Evolutionary conservation across 1,140 invertebrate genomes (phyloP).

Genomic region (Drosophila takahashii): DNA sequence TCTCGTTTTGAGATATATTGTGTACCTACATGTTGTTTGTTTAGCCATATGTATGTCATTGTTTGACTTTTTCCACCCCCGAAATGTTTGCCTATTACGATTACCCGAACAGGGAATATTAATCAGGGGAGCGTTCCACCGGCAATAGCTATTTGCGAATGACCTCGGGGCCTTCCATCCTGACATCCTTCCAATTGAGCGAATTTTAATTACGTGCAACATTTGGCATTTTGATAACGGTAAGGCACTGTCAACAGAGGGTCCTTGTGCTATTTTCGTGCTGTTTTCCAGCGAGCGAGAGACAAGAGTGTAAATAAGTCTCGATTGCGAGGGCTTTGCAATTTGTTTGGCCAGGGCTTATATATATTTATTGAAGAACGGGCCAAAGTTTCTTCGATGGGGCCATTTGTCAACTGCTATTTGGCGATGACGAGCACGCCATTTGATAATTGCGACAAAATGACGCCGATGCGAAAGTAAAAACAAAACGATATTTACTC

Average conservation of each 20-base stretch:
- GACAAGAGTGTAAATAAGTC: slow-evolving; percentile 57
- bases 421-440: slow-evolving; percentile 51
- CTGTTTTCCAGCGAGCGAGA: slow-evolving; percentile 16
- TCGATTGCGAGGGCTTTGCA: slow-evolving; percentile 34
- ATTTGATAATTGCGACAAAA: slow-evolving; percentile 64
- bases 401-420: slow-evolving; percentile 39
- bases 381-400: slow-evolving; percentile 21
- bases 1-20: slow-evolving; percentile 19
- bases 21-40: slow-evolving; percentile 23
- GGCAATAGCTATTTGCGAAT: slow-evolving; percentile 39
- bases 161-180: slow-evolving; percentile 13
- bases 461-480: slow-evolving; percentile 34
- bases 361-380: not conserved
- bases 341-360: slow-evolving; percentile 36
- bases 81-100: slow-evolving; percentile 26
- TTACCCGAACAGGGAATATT: slow-evolving; percentile 47
- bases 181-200: slow-evolving; percentile 70
- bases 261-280: slow-evolving; percentile 55
- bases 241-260: slow-evolving; percentile 38
- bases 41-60: slow-evolving; percentile 37
- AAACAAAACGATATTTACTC: slow-evolving; percentile 69
- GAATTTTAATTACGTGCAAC: slow-evolving; percentile 79
- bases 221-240: slow-evolving; percentile 69
- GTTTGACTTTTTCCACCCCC: slow-evolving; percentile 40
- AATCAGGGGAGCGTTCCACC: slow-evolving; percentile 44